phyloP scores from a whole-genome alignment of 1,140 invertebrate genomes.

The Hycleus cichorii region DNA sequence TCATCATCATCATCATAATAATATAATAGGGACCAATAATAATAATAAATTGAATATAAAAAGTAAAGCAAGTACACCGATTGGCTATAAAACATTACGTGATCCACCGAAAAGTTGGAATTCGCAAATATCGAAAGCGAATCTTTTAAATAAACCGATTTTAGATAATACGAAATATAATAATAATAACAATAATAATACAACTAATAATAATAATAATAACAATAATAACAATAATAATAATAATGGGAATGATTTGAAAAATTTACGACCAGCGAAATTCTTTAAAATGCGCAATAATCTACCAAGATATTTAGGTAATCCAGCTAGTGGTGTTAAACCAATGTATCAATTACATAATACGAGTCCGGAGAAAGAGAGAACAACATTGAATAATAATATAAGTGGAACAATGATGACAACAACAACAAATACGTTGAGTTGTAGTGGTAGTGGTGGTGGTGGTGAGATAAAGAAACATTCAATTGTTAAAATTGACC shows the following conservation, averaged over 20 bases:
- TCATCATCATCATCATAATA: too few relatives aligned
- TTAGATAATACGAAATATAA: not conserved
- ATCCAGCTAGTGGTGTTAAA: slow-evolving; percentile 54
- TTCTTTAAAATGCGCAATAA: slow-evolving; percentile 53
- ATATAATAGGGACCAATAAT: not conserved
- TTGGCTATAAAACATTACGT: slow-evolving; percentile 50
- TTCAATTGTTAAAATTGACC: slow-evolving; percentile 53
- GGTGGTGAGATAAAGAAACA: slow-evolving; percentile 30
- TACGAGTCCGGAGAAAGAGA: slow-evolving; percentile 33
- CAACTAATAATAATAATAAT: too few relatives aligned
- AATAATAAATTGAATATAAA: slow-evolving; percentile 25
- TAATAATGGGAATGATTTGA: slow-evolving; percentile 15
- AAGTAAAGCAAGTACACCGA: slow-evolving; percentile 33
- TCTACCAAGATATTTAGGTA: slow-evolving; percentile 50
- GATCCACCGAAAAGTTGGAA: slow-evolving; percentile 54
- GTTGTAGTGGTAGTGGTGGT: slow-evolving; percentile 21
- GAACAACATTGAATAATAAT: not conserved
- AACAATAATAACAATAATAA: not conserved
- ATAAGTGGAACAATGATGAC: too few relatives aligned
- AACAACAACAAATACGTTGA: too few relatives aligned
- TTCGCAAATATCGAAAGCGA: slow-evolving; percentile 48
- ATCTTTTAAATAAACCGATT: slow-evolving; percentile 22
- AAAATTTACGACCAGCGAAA: slow-evolving; percentile 43
- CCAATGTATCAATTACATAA: slow-evolving; percentile 48
- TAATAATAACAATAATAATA: too few relatives aligned